A percentile compares a stretch with the other conserved stretches of the same genome.
Evolutionary conservation across 2,113 vertebrate genomes (phyloP).

Genomic region (Arvicanthis niloticus): DNA sequence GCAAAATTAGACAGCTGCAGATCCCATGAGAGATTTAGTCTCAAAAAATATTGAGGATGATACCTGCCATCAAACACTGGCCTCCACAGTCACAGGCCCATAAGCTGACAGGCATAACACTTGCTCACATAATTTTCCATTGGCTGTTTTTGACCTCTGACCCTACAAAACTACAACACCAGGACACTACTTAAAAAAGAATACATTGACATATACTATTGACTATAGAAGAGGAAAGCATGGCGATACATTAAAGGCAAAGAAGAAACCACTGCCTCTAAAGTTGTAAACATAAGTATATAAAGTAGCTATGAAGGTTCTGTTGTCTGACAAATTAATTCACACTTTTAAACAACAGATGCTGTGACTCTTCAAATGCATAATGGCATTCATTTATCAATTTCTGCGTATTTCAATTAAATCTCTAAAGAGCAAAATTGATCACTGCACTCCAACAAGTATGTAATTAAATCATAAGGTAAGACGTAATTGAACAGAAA

Average conservation of each 20-base stretch:
- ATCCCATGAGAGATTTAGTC: not conserved
- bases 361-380: conserved; percentile 13
- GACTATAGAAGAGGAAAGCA: not conserved
- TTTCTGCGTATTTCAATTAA: conserved; percentile 66
- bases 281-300: not conserved
- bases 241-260: not conserved
- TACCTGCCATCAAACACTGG: not conserved
- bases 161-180: not conserved
- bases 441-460: conserved; percentile 58
- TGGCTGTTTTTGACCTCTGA: not conserved
- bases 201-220: conserved; percentile 7
- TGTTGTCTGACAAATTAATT: conserved; percentile 53
- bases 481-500: conserved; percentile 64
- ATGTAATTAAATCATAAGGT: conserved; percentile 59
- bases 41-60: not conserved
- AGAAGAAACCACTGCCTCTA: not conserved
- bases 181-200: not conserved
- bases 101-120: not conserved
- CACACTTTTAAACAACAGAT: conserved; percentile 60
- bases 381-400: conserved; percentile 59
- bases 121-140: not conserved
- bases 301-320: not conserved
- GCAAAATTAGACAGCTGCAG: not conserved
- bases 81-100: not conserved
- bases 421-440: conserved; percentile 58